Percentiles rank a stretch among this genome's conserved stretches.
Evolutionary conservation across 2,797 vertebrate genomes (phyloP).

Genomic region (Halcyon smyrnensis): DNA sequence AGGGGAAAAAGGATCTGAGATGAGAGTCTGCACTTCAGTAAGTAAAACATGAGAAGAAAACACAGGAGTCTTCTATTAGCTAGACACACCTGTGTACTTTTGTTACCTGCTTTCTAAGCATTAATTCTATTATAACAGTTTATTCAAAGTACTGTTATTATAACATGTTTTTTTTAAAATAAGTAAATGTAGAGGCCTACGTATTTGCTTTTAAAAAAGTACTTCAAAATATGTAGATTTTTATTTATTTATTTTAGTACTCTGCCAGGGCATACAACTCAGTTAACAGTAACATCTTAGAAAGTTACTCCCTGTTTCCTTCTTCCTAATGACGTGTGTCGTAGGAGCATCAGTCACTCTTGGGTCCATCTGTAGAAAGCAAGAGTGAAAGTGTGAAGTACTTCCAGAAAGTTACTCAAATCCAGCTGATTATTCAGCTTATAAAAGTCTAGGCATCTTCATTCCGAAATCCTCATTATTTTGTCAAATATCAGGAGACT

Average conservation of each 20-base stretch:
- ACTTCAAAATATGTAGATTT: background rate
- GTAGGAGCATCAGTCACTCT: background rate
- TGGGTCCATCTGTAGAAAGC: background rate
- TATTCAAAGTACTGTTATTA: background rate
- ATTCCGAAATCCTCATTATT: background rate
- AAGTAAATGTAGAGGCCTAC: background rate
- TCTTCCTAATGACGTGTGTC: background rate
- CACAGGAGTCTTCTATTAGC: background rate
- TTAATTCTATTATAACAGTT: background rate
- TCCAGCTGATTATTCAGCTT: background rate
- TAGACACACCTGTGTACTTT: background rate
- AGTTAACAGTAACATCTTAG: background rate
- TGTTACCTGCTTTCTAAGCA: background rate
- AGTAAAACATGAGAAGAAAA: background rate
- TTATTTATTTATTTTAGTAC: background rate
- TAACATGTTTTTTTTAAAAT: background rate
- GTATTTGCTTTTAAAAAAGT: background rate
- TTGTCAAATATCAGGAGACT: background rate
- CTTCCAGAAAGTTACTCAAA: background rate
- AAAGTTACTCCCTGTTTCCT: background rate
- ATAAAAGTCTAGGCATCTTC: background rate
- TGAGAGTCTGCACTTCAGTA: background rate
- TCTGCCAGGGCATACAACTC: background rate
- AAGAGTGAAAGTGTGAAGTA: background rate
- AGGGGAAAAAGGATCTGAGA: background rate